Base-by-base conservation (phyloP, 2,113 vertebrate genomes). In the Nothobranchius furzeri region DNA sequence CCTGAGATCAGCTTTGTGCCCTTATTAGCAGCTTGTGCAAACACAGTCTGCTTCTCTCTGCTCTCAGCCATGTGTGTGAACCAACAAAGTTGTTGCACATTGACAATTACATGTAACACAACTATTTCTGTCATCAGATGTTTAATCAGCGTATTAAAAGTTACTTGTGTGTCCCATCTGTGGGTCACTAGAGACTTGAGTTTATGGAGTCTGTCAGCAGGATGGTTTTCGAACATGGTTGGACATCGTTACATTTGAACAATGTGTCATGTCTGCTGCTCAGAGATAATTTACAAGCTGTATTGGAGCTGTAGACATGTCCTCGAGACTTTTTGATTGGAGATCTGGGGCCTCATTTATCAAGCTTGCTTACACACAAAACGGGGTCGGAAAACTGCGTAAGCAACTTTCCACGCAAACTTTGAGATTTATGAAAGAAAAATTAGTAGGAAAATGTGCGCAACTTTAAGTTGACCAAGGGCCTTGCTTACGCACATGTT, bases 151-250 rank as follows among this genome's bases (percentile, higher is more conserved):
- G 35, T 57, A 10, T 57, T 2, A 47, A 64, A 35, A 9, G 12
- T 25, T 57, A 40, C 40, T 53, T 67, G 53, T 42, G 40, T 11
- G 49, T 47, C 58, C 87, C 93, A 93, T 92, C 90, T 94, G 93
- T 55, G 53, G 60, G 64, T 84, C 90, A 89, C 84, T 90, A 92
- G 90, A 66, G 74, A 79, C 11, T 71, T 86, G 78, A 82, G 82
- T 7, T 40, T 37, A 40, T 8, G 13, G 69, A 75, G 81, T 83
- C 59, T 80, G 73, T 79, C 70, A 64, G 51, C 48, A 59, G 61
- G 50, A 73, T 47, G 40, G 17, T 20, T 57, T 62, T 74, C 59
- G 65, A 17, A 64, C 63, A 52, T 54, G 25, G 30, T 60, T 68
- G 63, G 73, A 68, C 52, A 70, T 56, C 36, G 70, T 64, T 75